phyloP scores from a whole-genome alignment of 2,113 vertebrate species.

The Camarhynchus parvulus region DNA sequence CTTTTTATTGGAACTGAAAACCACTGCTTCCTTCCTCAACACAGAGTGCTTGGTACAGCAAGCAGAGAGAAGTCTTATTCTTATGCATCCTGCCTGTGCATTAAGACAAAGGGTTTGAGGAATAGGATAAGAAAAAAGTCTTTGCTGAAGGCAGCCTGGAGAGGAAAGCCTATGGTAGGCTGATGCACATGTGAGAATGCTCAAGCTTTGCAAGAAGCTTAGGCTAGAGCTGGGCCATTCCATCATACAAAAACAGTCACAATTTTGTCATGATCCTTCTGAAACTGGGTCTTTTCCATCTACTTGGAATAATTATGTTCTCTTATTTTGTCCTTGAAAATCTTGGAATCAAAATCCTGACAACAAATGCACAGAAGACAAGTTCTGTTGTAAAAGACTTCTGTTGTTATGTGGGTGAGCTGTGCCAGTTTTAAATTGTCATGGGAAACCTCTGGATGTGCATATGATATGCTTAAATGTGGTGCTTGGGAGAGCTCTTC shows the following conservation, averaged over 20 bases:
- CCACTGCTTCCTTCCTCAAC: conserved; percentile 38
- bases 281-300: background rate
- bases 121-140: background rate
- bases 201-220: background rate
- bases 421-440: conserved; percentile 18
- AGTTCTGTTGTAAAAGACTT: background rate
- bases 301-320: background rate
- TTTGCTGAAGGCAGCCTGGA: background rate
- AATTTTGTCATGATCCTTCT: background rate
- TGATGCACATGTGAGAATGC: background rate
- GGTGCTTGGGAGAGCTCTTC: conserved; percentile 8
- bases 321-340: background rate
- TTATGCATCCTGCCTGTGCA: background rate
- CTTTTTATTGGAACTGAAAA: conserved; percentile 56
- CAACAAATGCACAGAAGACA: background rate
- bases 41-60: background rate
- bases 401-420: background rate
- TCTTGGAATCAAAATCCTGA: background rate
- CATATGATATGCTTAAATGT: conserved; percentile 5
- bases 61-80: background rate
- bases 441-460: background rate
- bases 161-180: background rate
- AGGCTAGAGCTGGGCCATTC: background rate
- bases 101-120: background rate
- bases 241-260: background rate